Conservation (phyloP, 2,888 invertebrate genomes). For the Lamproptera curius region DNA sequence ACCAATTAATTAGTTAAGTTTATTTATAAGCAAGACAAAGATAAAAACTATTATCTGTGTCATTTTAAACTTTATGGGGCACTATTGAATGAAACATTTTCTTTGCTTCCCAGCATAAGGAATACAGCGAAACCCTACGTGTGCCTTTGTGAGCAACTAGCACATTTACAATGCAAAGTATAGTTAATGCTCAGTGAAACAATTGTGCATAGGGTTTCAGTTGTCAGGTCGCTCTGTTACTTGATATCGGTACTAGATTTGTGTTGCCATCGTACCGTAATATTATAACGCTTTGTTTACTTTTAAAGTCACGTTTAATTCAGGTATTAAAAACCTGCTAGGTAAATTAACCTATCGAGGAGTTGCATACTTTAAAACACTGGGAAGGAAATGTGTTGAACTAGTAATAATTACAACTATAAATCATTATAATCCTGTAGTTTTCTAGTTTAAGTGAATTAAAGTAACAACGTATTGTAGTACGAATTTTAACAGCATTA, state of each 20-base stretch:
- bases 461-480: no score
- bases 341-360: not conserved
- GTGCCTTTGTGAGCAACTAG: slow-evolving; percentile 12
- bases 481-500: no score
- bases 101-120: slow-evolving; percentile 5
- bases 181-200: slow-evolving; percentile 22
- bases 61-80: no score
- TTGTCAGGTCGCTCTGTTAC: slow-evolving; percentile 13
- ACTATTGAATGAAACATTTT: no score
- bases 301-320: not conserved
- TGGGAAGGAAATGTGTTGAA: no score
- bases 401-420: no score
- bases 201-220: slow-evolving; percentile 26
- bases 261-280: slow-evolving; percentile 16
- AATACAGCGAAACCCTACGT: slow-evolving; percentile 25
- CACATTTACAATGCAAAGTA: slow-evolving; percentile 23
- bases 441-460: no score
- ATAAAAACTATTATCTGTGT: no score
- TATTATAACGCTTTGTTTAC: not conserved
- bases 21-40: no score
- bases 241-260: slow-evolving; percentile 4
- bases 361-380: not conserved
- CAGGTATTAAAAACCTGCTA: not conserved
- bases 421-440: no score
- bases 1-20: no score